A percentile compares a stretch with the other conserved stretches of the same genome.
Conservation (phyloP, 92 coral and sea anemone genomes). For the Diadumene lineata region DNA sequence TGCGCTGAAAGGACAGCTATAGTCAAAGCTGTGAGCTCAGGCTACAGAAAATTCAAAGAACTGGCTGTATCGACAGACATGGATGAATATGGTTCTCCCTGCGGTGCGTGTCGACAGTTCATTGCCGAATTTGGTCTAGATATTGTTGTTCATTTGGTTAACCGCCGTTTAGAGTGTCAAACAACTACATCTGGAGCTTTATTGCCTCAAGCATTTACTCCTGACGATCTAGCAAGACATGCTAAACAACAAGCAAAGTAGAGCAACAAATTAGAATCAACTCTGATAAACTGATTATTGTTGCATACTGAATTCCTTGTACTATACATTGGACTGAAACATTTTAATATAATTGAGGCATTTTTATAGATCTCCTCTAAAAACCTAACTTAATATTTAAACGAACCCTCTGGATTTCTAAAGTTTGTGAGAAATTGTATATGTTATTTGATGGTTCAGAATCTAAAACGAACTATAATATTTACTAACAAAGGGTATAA, state of each 20-base stretch:
- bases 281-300: too few relatives aligned
- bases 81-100: slow-evolving; percentile 71
- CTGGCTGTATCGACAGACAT: slow-evolving; percentile 84
- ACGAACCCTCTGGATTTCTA: too few relatives aligned
- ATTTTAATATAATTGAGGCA: too few relatives aligned
- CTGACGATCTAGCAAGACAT: slow-evolving; percentile 60
- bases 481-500: too few relatives aligned
- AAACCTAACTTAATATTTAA: too few relatives aligned
- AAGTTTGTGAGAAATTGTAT: too few relatives aligned
- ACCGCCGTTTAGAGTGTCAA: slow-evolving; percentile 63
- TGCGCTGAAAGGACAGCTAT: slow-evolving; percentile 97
- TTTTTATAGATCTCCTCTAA: too few relatives aligned
- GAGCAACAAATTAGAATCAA: too few relatives aligned
- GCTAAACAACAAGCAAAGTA: slow-evolving; percentile 3
- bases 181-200: slow-evolving; percentile 65
- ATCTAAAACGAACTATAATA: too few relatives aligned
- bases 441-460: too few relatives aligned
- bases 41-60: slow-evolving; percentile 80
- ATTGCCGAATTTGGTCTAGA: slow-evolving; percentile 93
- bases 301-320: too few relatives aligned
- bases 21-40: slow-evolving; percentile 96
- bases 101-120: slow-evolving; percentile 95
- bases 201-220: slow-evolving; percentile 77
- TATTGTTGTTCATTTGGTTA: slow-evolving; percentile 84
- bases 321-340: too few relatives aligned